These are phyloP conservation scores for Bos indicus DNA, from an alignment of 2,113 vertebrate genomes.

Conservation along the genomic window DNA sequence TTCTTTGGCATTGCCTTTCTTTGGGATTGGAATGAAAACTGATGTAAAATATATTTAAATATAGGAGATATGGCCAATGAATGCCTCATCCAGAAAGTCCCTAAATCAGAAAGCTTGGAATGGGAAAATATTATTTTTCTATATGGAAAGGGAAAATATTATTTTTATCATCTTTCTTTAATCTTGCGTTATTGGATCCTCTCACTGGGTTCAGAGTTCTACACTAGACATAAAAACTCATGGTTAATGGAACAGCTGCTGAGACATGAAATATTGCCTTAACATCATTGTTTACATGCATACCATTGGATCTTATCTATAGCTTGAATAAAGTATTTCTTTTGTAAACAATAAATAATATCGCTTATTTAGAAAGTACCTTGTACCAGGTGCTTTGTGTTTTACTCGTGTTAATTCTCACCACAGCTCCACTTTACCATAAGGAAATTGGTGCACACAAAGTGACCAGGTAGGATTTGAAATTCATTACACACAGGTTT, in stretches of 20 bases:
- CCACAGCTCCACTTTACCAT: background rate
- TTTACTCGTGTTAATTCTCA: background rate
- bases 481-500: background rate
- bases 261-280: background rate
- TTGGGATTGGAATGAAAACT: too few species aligned
- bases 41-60: background rate
- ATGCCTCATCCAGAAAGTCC: background rate
- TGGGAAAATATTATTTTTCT: background rate
- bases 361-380: background rate
- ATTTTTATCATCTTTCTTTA: background rate
- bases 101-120: background rate
- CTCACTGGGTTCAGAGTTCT: background rate
- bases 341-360: background rate
- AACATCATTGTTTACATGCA: background rate
- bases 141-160: too few species aligned
- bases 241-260: background rate
- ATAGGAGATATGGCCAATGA: background rate
- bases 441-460: background rate
- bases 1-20: too few species aligned
- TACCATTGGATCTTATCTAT: background rate
- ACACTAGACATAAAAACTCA: background rate
- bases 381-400: background rate
- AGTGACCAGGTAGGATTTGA: background rate
- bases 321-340: background rate
- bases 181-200: background rate